Conservation (phyloP, 2,888 invertebrate genomes). For the Harpalus rubripes region DNA sequence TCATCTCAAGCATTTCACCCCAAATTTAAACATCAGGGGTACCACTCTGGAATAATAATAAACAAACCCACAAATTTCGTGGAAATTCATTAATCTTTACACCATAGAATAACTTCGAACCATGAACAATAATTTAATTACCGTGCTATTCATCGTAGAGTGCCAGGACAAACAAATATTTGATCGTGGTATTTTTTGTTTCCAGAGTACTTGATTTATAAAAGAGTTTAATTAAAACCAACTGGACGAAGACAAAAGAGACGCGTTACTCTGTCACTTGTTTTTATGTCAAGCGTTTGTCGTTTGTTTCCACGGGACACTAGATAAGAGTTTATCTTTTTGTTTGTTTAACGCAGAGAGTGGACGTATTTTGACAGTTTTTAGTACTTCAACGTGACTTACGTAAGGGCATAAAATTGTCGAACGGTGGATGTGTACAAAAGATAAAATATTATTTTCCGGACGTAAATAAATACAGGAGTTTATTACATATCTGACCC, state of each 20-base stretch:
- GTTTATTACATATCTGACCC: slow-evolving; percentile 1
- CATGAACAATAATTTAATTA: slow-evolving; percentile 43
- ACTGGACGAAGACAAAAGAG: slow-evolving; percentile 52
- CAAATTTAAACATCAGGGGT: slow-evolving; percentile 38
- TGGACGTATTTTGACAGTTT: slow-evolving; percentile 33
- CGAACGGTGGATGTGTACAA: not conserved
- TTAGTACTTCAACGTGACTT: slow-evolving; percentile 30
- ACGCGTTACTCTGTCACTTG: slow-evolving; percentile 42
- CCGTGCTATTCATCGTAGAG: slow-evolving; percentile 30
- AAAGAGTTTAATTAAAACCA: slow-evolving; percentile 54
- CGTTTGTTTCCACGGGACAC: slow-evolving; percentile 39
- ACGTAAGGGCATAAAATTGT: slow-evolving; percentile 17
- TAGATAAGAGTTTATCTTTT: slow-evolving; percentile 50
- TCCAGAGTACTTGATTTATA: slow-evolving; percentile 36
- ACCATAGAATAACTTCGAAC: slow-evolving; percentile 20
- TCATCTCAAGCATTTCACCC: slow-evolving; percentile 8
- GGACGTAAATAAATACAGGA: not conserved
- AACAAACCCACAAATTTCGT: slow-evolving; percentile 4
- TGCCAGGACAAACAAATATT: slow-evolving; percentile 43
- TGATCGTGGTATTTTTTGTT: slow-evolving; percentile 31
- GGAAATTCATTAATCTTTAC: slow-evolving; percentile 30
- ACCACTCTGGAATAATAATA: slow-evolving; percentile 4
- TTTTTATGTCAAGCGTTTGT: slow-evolving; percentile 45
- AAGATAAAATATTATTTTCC: slow-evolving; percentile 16
- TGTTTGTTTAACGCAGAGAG: slow-evolving; percentile 32